A percentile compares a stretch with the other conserved stretches of the same genome.
phyloP scores from a whole-genome alignment of 1,140 invertebrate species.

The Harpegnathos saltator region DNA sequence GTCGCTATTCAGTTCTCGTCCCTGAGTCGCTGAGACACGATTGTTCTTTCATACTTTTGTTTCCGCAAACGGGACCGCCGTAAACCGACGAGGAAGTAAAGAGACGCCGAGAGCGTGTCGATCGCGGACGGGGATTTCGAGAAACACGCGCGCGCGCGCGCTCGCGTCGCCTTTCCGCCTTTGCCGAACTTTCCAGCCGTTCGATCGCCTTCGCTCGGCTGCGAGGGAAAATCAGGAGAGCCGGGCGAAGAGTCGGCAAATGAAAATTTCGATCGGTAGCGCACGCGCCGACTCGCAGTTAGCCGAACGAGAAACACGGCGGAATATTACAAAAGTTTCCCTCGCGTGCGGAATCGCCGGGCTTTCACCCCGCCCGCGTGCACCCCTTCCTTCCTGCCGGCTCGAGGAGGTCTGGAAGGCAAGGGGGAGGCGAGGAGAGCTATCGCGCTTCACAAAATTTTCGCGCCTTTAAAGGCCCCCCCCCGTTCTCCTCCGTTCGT shows the following conservation, averaged over 20 bases:
- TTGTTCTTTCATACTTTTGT: not conserved
- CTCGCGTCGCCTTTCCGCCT: not conserved
- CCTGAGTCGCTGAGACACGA: not conserved
- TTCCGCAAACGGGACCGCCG: not conserved
- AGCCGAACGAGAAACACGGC: constrained; percentile 16
- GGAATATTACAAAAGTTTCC: constrained; percentile 71
- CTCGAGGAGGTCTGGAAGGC: constrained; percentile 29
- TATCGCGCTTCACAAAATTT: constrained; percentile 58
- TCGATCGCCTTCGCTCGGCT: constrained; percentile 28
- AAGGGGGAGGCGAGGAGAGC: constrained; percentile 12
- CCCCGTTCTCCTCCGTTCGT: not conserved
- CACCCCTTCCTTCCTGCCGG: not conserved
- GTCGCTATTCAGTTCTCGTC: not conserved
- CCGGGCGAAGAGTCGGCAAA: constrained; percentile 23
- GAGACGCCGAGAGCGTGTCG: too few species aligned
- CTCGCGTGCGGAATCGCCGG: constrained; percentile 43
- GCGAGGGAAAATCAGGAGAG: constrained; percentile 44
- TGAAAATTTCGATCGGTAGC: constrained; percentile 64
- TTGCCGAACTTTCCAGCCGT: constrained; percentile 9
- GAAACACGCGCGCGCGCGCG: too few species aligned
- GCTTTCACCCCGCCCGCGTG: not conserved
- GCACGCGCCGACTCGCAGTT: constrained; percentile 23
- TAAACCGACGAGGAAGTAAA: not conserved
- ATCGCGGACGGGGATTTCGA: too few species aligned
- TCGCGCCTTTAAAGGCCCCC: constrained; percentile 59